Percentiles rank a stretch among this genome's conserved stretches.
Evolutionary conservation across 2,113 vertebrate genomes (phyloP).

Genomic region (Spilogale gracilis): DNA sequence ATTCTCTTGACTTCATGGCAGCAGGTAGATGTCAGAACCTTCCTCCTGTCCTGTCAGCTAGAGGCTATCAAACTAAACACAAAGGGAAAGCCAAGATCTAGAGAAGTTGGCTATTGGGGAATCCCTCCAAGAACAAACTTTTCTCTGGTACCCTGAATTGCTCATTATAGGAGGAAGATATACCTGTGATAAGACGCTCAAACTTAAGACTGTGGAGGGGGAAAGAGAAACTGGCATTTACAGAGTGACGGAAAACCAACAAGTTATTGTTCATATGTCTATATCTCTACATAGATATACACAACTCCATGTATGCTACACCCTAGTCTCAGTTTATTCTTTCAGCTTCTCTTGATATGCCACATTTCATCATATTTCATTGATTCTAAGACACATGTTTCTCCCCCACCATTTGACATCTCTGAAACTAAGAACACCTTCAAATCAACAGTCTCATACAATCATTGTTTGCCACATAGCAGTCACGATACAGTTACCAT

Average conservation of each 20-base stretch:
- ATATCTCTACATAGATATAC: not conserved
- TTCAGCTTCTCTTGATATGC: not conserved
- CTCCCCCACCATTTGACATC: not conserved
- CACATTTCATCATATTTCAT: not conserved
- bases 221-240: not conserved
- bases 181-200: not conserved
- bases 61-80: not conserved
- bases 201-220: not conserved
- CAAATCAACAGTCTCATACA: not conserved
- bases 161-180: not conserved
- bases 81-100: not conserved
- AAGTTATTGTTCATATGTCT: not conserved
- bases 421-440: not conserved
- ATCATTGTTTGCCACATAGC: not conserved
- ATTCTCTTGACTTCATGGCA: not conserved
- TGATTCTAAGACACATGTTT: not conserved
- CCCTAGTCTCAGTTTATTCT: not conserved
- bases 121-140: not conserved
- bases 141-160: not conserved
- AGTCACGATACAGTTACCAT: not conserved
- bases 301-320: rapidly evolving
- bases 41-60: not conserved
- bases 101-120: not conserved
- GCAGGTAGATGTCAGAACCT: not conserved
- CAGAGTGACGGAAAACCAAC: not conserved